These are phyloP conservation scores for Philaethria dido DNA, from an alignment of 2,888 invertebrate genomes.

Conservation along the genomic window DNA sequence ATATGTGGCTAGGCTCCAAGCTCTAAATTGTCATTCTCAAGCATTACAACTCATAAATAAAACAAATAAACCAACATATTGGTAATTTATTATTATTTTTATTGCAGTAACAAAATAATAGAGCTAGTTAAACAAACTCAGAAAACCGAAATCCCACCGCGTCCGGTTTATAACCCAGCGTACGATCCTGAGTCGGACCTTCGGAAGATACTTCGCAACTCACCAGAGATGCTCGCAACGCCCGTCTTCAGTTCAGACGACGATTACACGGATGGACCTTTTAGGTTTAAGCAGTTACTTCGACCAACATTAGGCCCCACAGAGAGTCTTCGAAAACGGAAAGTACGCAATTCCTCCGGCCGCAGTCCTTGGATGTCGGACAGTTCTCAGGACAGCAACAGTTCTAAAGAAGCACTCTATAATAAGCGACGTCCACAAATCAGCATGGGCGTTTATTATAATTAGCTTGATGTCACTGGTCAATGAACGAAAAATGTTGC, in stretches of 20 bases:
- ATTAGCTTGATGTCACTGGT: constrained; percentile 48
- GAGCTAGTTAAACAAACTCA: constrained; percentile 75
- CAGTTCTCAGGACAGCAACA: constrained; percentile 75
- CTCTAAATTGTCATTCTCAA: background rate
- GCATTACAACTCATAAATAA: background rate
- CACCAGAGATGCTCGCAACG: constrained; percentile 77
- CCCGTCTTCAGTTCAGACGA: constrained; percentile 76
- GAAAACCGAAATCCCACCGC: constrained; percentile 63
- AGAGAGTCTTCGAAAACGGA: constrained; percentile 86
- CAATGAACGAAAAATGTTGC: background rate
- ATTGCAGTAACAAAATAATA: constrained; percentile 78
- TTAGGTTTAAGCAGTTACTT: constrained; percentile 86
- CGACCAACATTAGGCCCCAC: constrained; percentile 87
- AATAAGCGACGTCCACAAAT: constrained; percentile 77
- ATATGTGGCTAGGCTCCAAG: background rate
- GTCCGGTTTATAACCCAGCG: constrained; percentile 62
- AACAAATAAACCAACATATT: background rate
- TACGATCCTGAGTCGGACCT: constrained; percentile 77
- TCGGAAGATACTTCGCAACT: constrained; percentile 75
- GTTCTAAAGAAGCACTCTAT: constrained; percentile 68
- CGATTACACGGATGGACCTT: constrained; percentile 86
- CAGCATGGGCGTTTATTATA: constrained; percentile 78
- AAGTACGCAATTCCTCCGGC: constrained; percentile 76
- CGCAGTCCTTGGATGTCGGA: constrained; percentile 80
- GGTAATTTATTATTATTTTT: background rate